Conservation (phyloP, 2,113 vertebrate genomes). For the Sander vitreus region DNA sequence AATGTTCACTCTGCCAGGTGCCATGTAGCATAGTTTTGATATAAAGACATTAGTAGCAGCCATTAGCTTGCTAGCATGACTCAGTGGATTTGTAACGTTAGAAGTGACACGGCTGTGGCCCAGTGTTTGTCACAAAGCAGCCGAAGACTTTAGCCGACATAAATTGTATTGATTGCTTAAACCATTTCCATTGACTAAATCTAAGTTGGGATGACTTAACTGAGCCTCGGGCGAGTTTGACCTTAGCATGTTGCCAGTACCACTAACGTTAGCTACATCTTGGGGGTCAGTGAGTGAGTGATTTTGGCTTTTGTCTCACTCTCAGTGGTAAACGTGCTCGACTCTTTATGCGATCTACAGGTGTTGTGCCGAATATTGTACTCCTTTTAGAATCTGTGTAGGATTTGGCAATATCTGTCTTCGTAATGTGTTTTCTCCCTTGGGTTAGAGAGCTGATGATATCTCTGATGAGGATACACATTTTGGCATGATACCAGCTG, state of each 20-base stretch:
- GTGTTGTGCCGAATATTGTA: constrained; percentile 1
- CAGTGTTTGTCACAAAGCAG: constrained; percentile 52
- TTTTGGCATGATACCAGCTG: background rate
- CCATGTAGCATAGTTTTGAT: background rate
- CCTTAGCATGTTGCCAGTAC: background rate
- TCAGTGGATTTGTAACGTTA: constrained; percentile 81
- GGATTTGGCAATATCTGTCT: background rate
- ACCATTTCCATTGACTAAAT: too few species aligned
- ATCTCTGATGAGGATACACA: background rate
- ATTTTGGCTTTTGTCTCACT: constrained; percentile 23
- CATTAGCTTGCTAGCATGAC: constrained; percentile 85
- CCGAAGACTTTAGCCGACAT: background rate
- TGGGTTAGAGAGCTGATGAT: background rate
- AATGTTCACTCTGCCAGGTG: accelerated
- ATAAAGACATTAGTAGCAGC: background rate
- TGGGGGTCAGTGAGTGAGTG: background rate
- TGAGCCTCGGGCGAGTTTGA: background rate
- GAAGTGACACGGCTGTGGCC: constrained; percentile 85
- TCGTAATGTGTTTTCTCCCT: background rate
- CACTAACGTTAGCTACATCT: background rate
- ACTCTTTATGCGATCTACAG: constrained; percentile 15
- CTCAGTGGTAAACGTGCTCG: background rate
- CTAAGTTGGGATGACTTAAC: accelerated
- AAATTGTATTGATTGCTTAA: too few species aligned
- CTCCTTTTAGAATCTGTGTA: background rate